Conservation (phyloP, 2,888 invertebrate genomes). For the Drosophila paranaensis region DNA sequence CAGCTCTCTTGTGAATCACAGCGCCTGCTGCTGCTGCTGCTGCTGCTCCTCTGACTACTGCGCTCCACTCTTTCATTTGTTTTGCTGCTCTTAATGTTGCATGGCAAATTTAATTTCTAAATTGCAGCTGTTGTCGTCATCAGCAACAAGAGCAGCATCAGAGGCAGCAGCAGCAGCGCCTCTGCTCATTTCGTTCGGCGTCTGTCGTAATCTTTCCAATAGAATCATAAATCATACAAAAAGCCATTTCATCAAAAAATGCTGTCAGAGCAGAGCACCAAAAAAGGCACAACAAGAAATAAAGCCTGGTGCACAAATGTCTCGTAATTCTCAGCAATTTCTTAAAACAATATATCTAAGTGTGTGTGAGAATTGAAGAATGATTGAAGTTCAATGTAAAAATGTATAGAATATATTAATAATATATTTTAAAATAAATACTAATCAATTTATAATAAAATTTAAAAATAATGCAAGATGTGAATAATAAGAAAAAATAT, state of each 20-base stretch:
- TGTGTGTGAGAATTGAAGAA: background rate
- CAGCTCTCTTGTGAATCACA: constrained; percentile 61
- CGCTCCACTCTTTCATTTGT: constrained; percentile 34
- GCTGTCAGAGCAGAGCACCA: background rate
- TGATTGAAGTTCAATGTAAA: background rate
- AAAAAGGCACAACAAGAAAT: background rate
- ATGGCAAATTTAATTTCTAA: constrained; percentile 82
- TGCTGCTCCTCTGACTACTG: constrained; percentile 3
- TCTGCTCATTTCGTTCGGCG: constrained; percentile 46
- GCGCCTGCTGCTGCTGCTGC: constrained; percentile 12
- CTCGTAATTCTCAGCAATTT: background rate
- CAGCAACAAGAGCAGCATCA: constrained; percentile 20
- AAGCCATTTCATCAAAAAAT: constrained; percentile 57
- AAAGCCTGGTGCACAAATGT: background rate
- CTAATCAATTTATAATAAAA: too few relatives aligned
- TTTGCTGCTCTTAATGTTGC: constrained; percentile 72
- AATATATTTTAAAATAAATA: background rate
- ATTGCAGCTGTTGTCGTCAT: constrained; percentile 80
- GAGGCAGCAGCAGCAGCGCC: constrained; percentile 6
- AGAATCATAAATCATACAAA: constrained; percentile 69
- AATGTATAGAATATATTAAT: background rate
- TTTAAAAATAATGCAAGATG: too few relatives aligned
- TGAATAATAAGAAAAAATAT: too few relatives aligned
- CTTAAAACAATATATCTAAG: background rate
- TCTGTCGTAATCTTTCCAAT: constrained; percentile 65